These are phyloP conservation scores for Uloborus diversus DNA, from an alignment of 1,140 invertebrate species.

Conservation along the genomic window DNA sequence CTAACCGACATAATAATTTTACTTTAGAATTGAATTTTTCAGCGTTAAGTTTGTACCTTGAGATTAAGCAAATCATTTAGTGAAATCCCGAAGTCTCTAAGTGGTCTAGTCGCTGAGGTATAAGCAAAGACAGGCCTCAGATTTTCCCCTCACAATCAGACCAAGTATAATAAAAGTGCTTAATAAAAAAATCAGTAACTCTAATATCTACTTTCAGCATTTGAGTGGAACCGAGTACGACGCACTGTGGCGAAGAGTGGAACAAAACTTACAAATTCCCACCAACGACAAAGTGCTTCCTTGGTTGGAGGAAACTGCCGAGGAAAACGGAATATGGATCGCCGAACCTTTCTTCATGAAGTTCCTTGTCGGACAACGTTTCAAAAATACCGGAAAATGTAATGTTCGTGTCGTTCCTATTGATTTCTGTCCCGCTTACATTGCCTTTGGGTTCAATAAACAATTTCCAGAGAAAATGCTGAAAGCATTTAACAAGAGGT, in stretches of 20 bases:
- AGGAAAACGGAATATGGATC: neutral
- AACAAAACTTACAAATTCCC: neutral
- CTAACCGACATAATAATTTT: too few species aligned
- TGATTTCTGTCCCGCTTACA: neutral
- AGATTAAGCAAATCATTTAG: too few species aligned
- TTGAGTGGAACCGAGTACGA: neutral
- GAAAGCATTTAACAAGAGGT: neutral
- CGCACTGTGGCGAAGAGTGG: neutral
- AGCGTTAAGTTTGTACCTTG: too few species aligned
- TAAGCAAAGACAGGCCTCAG: too few species aligned
- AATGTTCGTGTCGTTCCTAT: neutral
- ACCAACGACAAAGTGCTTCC: neutral
- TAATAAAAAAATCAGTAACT: too few species aligned
- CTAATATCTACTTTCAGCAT: neutral
- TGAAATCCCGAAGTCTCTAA: too few species aligned
- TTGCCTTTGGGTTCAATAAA: neutral
- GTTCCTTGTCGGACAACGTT: neutral
- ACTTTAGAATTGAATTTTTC: too few species aligned
- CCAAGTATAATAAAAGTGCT: too few species aligned
- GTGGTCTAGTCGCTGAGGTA: too few species aligned
- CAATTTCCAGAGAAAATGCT: neutral
- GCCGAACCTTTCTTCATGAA: neutral
- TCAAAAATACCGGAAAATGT: conserved; percentile 6
- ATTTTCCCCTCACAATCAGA: too few species aligned
- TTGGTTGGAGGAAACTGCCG: neutral